A percentile compares a stretch with the other conserved stretches of the same genome.
Evolutionary conservation across 2,113 vertebrate genomes (phyloP).

Genomic region (Chaenogobius annularis): DNA sequence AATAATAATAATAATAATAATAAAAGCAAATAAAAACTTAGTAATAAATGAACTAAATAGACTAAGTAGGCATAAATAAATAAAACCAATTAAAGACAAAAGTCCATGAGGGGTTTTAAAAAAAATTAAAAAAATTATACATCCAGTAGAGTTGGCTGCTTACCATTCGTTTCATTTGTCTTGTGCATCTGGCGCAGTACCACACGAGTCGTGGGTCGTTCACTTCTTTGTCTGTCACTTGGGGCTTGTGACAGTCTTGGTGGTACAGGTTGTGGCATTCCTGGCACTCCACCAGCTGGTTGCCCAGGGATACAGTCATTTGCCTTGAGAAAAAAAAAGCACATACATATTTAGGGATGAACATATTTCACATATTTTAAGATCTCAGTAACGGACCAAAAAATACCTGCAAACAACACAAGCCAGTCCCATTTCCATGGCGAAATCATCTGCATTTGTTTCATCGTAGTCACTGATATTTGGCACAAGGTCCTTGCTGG

Average conservation of each 20-base stretch:
- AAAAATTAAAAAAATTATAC: background rate
- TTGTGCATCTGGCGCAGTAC: slow-evolving; percentile 97
- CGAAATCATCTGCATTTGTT: slow-evolving; percentile 96
- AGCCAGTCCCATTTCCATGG: slow-evolving; percentile 98
- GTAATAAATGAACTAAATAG: no score
- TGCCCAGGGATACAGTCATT: slow-evolving; percentile 96
- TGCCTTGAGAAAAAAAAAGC: slow-evolving; percentile 76
- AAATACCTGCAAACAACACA: slow-evolving; percentile 93
- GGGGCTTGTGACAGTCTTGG: slow-evolving; percentile 98
- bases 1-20: no score
- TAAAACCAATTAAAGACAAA: no score
- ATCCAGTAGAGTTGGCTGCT: slow-evolving; percentile 34
- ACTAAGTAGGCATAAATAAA: no score
- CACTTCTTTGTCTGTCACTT: slow-evolving; percentile 97
- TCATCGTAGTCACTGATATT: slow-evolving; percentile 92
- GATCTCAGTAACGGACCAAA: background rate
- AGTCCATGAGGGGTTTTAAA: no score
- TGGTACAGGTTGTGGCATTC: slow-evolving; percentile 99
- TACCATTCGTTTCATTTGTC: slow-evolving; percentile 99
- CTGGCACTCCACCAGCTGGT: slow-evolving; percentile 97
- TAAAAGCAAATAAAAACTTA: no score
- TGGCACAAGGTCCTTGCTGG: slow-evolving; percentile 88
- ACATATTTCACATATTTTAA: background rate
- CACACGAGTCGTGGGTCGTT: slow-evolving; percentile 97
- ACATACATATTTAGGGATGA: background rate